Percentiles rank a stretch among this genome's conserved stretches.
phyloP scores from a whole-genome alignment of 2,888 invertebrate species.

The Petrophora chlorosata region DNA sequence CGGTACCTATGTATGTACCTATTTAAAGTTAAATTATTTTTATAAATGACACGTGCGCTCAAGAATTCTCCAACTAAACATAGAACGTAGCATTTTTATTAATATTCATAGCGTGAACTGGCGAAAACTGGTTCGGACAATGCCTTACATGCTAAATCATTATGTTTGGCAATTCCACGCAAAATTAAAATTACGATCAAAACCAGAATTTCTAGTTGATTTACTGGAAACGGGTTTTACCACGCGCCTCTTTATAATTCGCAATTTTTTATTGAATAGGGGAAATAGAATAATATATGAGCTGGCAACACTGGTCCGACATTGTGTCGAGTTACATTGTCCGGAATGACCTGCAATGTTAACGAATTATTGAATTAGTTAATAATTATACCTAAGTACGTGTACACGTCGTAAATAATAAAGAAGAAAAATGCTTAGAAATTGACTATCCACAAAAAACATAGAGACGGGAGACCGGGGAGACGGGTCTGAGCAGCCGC shows the following conservation, averaged over 20 bases:
- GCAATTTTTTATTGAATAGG: slow-evolving; percentile 51
- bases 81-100: slow-evolving; percentile 54
- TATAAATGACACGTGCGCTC: not conserved
- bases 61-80: too few relatives aligned
- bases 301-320: slow-evolving; percentile 56
- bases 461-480: too few relatives aligned
- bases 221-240: slow-evolving; percentile 60
- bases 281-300: slow-evolving; percentile 31
- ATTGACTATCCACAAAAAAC: too few relatives aligned
- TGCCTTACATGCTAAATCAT: slow-evolving; percentile 63
- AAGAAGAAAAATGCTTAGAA: too few relatives aligned
- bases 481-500: too few relatives aligned
- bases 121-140: slow-evolving; percentile 62
- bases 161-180: slow-evolving; percentile 72
- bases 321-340: slow-evolving; percentile 60
- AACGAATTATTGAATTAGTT: slow-evolving; percentile 74
- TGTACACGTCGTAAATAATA: slow-evolving; percentile 55
- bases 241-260: slow-evolving; percentile 74
- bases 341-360: slow-evolving; percentile 72
- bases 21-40: too few relatives aligned
- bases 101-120: slow-evolving; percentile 59
- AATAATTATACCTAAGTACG: slow-evolving; percentile 72
- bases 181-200: slow-evolving; percentile 55
- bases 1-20: too few relatives aligned
- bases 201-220: slow-evolving; percentile 73